Evolutionary conservation across 2,113 vertebrate species (phyloP).

Genomic region (Paramormyrops kingsleyae): DNA sequence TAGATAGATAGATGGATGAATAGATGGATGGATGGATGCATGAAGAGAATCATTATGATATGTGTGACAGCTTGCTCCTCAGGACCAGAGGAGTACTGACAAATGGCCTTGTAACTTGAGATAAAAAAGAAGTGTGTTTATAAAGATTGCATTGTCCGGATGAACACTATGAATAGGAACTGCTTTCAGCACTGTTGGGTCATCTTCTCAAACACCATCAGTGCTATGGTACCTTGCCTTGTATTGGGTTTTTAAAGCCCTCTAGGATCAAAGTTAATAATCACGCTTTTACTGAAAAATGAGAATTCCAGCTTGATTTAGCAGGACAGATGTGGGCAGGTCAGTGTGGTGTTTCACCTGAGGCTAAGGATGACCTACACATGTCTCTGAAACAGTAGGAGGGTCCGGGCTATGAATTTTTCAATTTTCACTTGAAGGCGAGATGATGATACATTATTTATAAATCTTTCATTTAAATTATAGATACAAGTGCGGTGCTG

Average conservation of each 20-base stretch:
- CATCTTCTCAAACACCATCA: background rate
- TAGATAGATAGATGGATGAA: too few species aligned
- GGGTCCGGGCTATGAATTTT: background rate
- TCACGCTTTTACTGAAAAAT: background rate
- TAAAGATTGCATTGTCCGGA: background rate
- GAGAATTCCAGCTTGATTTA: background rate
- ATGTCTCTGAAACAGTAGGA: background rate
- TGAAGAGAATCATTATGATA: background rate
- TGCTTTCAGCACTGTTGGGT: background rate
- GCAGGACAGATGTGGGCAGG: background rate
- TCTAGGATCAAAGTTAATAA: background rate
- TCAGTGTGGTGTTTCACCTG: background rate
- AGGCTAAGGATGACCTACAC: background rate
- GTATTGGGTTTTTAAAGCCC: background rate
- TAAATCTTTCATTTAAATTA: background rate
- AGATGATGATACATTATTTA: background rate
- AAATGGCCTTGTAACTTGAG: background rate
- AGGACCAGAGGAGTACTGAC: background rate
- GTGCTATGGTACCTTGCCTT: background rate
- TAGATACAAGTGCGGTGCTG: background rate
- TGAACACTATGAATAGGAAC: background rate
- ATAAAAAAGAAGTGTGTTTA: background rate
- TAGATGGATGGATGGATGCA: too few species aligned
- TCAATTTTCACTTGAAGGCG: background rate
- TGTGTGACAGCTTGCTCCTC: background rate